Base-by-base conservation (phyloP, 2,888 invertebrate species). In the Melinaea menophilus region DNA sequence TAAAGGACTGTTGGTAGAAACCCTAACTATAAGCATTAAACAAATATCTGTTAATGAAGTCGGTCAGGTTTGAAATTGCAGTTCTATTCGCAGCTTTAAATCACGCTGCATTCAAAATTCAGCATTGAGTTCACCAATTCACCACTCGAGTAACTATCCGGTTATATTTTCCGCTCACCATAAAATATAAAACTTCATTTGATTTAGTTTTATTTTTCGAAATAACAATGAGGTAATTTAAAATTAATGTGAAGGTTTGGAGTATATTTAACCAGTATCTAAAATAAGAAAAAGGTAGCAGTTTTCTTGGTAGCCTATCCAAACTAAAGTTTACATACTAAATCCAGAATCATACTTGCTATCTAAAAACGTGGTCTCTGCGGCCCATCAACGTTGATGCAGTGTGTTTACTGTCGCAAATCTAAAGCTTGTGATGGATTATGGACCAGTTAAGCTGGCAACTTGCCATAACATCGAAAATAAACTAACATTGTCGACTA, bases 371-470 rank as follows among this genome's bases (percentile, higher is more conserved):
- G 11, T 51, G 31, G 31, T 7, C 9, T 51, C 41, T 41, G 48
- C 13, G 48, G 48, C 48, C 22, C 22, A 22, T 13, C 5, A 51
- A 51, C 11, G 51, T 51, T 51, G 51, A 51, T 51, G 51, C 31
- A 51, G 51, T 51, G 31, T 31, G 68, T 63, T 68, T 63, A 65
- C 37, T 59, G 58, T 57, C 51, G 51, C 59, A 58, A 56, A 74
- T 68, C 71, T 76, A 78, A 79, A 76, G 75, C 56, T 57, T 58
- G 57, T 65, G 62, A 51, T 51, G 31, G 31, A 51, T 31, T 51
- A 31, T 51, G 31, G 31, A 51, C 51, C 5, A 51, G 31, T 31
- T 51, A 51, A 51, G 31, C 31, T 51, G 51, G 31, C 31, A 51
- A 31, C 9, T 31, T 22, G 31, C 51, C 22, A 5, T 51, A 31